A percentile compares a stretch with the other conserved stretches of the same genome.
Conservation (phyloP, 2,113 vertebrate genomes). For the Pimephales promelas region DNA sequence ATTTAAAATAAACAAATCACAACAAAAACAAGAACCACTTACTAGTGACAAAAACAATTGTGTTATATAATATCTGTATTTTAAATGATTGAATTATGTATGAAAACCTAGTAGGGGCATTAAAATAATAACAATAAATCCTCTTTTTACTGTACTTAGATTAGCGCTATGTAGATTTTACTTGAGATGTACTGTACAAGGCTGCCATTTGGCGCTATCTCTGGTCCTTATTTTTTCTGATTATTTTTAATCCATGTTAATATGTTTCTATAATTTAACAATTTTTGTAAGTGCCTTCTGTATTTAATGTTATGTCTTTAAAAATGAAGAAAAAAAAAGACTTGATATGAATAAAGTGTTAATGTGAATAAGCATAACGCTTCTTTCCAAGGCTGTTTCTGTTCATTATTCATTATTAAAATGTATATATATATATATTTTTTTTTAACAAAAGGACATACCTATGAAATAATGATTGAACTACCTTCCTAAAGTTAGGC, state of each 20-base stretch:
- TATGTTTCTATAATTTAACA: conserved; percentile 75
- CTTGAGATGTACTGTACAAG: conserved; percentile 76
- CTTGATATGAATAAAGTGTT: conserved; percentile 65
- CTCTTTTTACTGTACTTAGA: conserved; percentile 79
- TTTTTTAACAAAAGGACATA: not conserved
- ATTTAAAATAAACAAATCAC: conserved; percentile 57
- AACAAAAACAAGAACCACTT: conserved; percentile 72
- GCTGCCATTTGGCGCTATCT: conserved; percentile 75
- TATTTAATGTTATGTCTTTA: conserved; percentile 84
- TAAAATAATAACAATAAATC: conserved; percentile 76
- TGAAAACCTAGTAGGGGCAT: conserved; percentile 73
- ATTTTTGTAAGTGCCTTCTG: conserved; percentile 97
- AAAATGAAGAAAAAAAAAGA: conserved; percentile 62
- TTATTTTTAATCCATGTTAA: conserved; percentile 70
- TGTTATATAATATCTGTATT: conserved; percentile 68
- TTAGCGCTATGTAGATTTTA: conserved; percentile 73
- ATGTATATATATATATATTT: too few species aligned
- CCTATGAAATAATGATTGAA: not conserved
- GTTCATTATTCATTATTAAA: not conserved
- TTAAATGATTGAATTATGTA: conserved; percentile 63
- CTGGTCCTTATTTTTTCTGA: conserved; percentile 66
- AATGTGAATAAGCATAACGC: conserved; percentile 18
- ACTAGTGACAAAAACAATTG: conserved; percentile 72
- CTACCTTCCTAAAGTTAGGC: not conserved
- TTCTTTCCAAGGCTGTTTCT: not conserved